Base-by-base conservation (phyloP, 2,113 vertebrate species). In the Campylorhamphus procurvoides region DNA sequence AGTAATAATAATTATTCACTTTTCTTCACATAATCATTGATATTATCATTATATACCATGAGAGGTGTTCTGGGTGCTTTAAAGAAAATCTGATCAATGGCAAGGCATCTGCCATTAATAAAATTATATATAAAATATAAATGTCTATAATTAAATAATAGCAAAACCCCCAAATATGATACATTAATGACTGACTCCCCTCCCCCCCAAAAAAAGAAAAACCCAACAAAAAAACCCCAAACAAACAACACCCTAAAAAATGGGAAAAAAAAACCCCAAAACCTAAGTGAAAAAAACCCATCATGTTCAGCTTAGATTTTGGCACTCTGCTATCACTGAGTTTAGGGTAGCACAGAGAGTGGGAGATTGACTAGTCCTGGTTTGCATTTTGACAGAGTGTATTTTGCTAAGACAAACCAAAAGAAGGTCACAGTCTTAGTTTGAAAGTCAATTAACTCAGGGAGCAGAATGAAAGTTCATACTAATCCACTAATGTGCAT, bases 381-480 rank as follows among this genome's bases (percentile, higher is more conserved):
- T 69, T 74, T 76, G 59, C 63, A 84, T 79, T 90, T 66, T 29
- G 94, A 82, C 84, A 69, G 47, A 67, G 50, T 47, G 10, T 37
- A 25, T 25, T 56, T 93, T 95, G 79, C 7, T 29, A 72, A 58
- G 44, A 63, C 67, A 85, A 58, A 42, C 22, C 12, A 44, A 81
- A 93, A 91, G 74, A 90, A 95, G 85, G 64, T 69, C 79, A 58
- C 7, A 62, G 72, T 47, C 7, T 69, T 49, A 46, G n/a, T 68
- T 84, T 87, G 72, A 91, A 97, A 97, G 91, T 96, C 90, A 96
- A 85, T 94, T 96, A 95, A 97, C 89, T 75, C 18, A 12, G 64
- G 78, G 89, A 94, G n/a, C 33, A 56, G 60, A 78, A 89, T 83
- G 58, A 20, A 89, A 89, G 78, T 96, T 97, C 67, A 68, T 50